These are phyloP conservation scores for Cydia splendana DNA, from an alignment of 1,140 invertebrate genomes.

Conservation along the genomic window DNA sequence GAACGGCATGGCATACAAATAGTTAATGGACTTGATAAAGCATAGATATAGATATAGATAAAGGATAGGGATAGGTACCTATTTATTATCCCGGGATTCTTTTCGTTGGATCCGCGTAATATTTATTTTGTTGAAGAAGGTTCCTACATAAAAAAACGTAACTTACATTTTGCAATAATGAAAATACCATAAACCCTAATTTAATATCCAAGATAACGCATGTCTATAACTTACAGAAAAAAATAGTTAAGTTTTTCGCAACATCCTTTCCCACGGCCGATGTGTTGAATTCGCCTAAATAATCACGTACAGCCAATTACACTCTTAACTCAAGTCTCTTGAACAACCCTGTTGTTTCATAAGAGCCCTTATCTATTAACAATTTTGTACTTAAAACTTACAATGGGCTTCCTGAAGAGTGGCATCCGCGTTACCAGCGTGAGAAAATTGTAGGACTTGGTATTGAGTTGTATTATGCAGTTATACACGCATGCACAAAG, in stretches of 20 bases:
- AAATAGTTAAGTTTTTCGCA: conserved; percentile 33
- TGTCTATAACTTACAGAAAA: neutral
- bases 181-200: too few species aligned
- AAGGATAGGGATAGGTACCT: too few species aligned
- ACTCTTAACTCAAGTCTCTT: conserved; percentile 46
- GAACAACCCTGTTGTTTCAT: neutral
- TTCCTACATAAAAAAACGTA: too few species aligned
- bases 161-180: too few species aligned
- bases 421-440: conserved; percentile 14
- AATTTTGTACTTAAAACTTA: conserved; percentile 29
- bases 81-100: too few species aligned
- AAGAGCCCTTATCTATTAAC: conserved; percentile 29
- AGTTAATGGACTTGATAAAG: too few species aligned
- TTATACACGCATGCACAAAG: neutral
- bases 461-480: neutral
- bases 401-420: conserved; percentile 37
- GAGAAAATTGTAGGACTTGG: conserved; percentile 17
- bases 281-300: conserved; percentile 52
- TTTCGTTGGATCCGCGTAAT: too few species aligned
- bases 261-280: conserved; percentile 62
- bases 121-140: too few species aligned
- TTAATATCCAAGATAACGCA: neutral
- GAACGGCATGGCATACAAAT: too few species aligned
- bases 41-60: too few species aligned
- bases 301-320: conserved; percentile 57